These are phyloP conservation scores for Biston stratarius DNA, from an alignment of 2,888 invertebrate genomes.

Conservation along the genomic window DNA sequence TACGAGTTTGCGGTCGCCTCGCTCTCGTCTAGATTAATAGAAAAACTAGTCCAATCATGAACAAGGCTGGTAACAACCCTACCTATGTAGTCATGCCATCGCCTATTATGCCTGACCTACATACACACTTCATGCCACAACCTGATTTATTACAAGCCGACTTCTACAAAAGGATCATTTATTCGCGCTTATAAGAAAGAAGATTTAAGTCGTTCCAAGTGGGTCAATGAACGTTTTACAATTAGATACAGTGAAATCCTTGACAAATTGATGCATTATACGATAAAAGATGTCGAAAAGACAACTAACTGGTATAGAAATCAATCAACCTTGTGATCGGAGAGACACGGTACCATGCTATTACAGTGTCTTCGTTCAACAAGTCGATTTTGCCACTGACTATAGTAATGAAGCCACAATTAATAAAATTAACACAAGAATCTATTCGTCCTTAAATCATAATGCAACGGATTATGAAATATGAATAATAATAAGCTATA, in stretches of 20 bases:
- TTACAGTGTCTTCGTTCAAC: conserved; percentile 48
- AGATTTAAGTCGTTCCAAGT: conserved; percentile 10
- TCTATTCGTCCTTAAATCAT: conserved; percentile 33
- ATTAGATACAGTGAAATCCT: conserved; percentile 29
- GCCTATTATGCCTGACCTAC: conserved; percentile 77
- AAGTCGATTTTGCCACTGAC: conserved; percentile 51
- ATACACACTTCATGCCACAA: conserved; percentile 58
- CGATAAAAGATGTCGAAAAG: conserved; percentile 31
- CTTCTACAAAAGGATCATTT: conserved; percentile 30
- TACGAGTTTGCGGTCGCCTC: conserved; percentile 67
- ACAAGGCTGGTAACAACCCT: conserved; percentile 73
- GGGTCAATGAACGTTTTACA: conserved; percentile 19
- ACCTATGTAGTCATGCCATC: conserved; percentile 67
- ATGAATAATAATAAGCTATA: conserved; percentile 46
- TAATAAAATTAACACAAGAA: conserved; percentile 52
- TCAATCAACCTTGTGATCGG: conserved; percentile 48
- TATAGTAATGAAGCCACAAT: conserved; percentile 50
- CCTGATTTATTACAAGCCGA: conserved; percentile 49
- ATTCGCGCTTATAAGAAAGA: conserved; percentile 13
- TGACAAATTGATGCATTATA: conserved; percentile 22
- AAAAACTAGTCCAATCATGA: conserved; percentile 81
- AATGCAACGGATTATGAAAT: conserved; percentile 48
- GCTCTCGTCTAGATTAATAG: conserved; percentile 69
- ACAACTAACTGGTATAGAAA: conserved; percentile 28
- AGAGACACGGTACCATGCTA: conserved; percentile 43